Evolutionary conservation across 2,797 vertebrate genomes (phyloP).

Genomic region (Catostomus latipinnis): DNA sequence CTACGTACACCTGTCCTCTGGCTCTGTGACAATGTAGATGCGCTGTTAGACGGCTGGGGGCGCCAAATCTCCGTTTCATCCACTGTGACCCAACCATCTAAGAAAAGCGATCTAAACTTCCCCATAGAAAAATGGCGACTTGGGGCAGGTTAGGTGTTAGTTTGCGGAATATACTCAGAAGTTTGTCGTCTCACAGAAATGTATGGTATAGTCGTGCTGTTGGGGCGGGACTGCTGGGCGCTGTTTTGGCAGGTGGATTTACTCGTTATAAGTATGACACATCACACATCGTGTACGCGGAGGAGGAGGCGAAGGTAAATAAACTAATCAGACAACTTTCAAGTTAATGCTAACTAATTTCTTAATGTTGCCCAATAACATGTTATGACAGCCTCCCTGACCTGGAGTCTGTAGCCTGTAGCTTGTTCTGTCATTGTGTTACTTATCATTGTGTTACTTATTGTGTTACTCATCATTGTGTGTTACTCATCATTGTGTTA

Average conservation of each 20-base stretch:
- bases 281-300: conserved; percentile 67
- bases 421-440: background rate
- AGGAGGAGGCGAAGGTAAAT: conserved; percentile 68
- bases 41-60: background rate
- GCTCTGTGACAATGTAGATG: background rate
- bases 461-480: too few relatives aligned
- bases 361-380: background rate
- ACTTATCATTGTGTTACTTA: too few relatives aligned
- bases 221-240: conserved; percentile 62
- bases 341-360: background rate
- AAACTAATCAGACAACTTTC: background rate
- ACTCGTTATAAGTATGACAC: conserved; percentile 51
- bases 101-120: conserved; percentile 25
- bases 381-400: background rate
- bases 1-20: background rate
- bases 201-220: conserved; percentile 42
- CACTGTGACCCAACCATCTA: background rate
- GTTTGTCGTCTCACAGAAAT: conserved; percentile 45
- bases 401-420: background rate
- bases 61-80: conserved; percentile 11
- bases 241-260: conserved; percentile 62
- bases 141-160: conserved; percentile 65
- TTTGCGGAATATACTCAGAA: conserved; percentile 53
- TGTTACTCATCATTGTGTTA: background rate
- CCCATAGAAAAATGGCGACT: conserved; percentile 69